Conservation (phyloP, 2,797 vertebrate species). For the Alcedo atthis region DNA sequence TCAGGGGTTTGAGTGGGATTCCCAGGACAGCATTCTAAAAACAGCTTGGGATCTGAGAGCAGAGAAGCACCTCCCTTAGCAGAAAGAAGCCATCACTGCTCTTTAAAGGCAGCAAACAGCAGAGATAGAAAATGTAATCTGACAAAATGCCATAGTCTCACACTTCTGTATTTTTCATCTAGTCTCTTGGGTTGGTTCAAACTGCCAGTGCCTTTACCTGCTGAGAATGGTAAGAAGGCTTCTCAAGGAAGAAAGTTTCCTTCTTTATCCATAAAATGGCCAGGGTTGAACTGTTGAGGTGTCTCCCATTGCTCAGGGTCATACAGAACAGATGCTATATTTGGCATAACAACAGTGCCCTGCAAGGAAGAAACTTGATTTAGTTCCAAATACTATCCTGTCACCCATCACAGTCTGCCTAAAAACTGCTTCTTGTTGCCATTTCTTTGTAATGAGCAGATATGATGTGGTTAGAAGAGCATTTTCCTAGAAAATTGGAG, state of each 20-base stretch:
- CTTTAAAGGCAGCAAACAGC: background rate
- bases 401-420: background rate
- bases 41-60: background rate
- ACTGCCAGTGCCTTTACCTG: constrained; percentile 31
- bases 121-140: background rate
- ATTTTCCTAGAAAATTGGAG: background rate
- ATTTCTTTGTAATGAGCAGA: background rate
- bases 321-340: constrained; percentile 64
- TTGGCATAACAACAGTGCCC: constrained; percentile 65
- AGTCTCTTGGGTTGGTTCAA: background rate
- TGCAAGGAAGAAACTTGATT: constrained; percentile 18
- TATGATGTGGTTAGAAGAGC: background rate
- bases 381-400: background rate
- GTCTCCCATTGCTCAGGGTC: constrained; percentile 70
- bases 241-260: constrained; percentile 64
- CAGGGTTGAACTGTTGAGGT: constrained; percentile 64
- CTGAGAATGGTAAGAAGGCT: constrained; percentile 71
- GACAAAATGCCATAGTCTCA: background rate
- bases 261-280: constrained; percentile 69
- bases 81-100: background rate
- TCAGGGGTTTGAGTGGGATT: background rate
- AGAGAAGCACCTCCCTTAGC: background rate
- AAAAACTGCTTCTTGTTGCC: background rate
- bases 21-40: background rate
- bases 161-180: background rate